Percentiles rank a stretch among this genome's conserved stretches.
These are phyloP conservation scores for Drosophila orena DNA, from an alignment of 1,140 invertebrate genomes.

Conservation along the genomic window DNA sequence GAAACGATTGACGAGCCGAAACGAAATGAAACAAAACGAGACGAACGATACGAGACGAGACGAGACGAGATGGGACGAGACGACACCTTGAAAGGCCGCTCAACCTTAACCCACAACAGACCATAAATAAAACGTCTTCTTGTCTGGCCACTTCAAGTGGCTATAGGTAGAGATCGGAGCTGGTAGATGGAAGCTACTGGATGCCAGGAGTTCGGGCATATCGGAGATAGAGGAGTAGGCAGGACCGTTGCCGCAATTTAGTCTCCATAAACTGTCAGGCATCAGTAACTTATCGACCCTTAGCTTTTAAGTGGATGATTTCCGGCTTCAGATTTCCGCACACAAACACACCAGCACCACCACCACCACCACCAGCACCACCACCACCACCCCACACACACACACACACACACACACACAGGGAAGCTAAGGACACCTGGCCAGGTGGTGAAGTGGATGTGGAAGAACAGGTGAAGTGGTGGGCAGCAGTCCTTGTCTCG, in stretches of 20 bases:
- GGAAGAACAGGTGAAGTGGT: not conserved
- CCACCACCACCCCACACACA: too few species aligned
- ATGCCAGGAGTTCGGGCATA: not conserved
- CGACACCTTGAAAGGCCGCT: constrained; percentile 59
- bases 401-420: constrained; percentile 5
- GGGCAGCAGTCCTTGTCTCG: constrained; percentile 13
- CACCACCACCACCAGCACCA: not conserved
- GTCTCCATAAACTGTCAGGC: constrained; percentile 76
- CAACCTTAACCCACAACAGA: constrained; percentile 64
- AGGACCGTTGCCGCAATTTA: constrained; percentile 47
- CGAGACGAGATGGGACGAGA: constrained; percentile 28
- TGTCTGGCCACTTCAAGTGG: constrained; percentile 55
- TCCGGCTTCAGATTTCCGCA: constrained; percentile 71
- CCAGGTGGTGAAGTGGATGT: constrained; percentile 9
- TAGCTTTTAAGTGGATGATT: constrained; percentile 83
- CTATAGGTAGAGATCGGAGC: not conserved
- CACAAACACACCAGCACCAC: constrained; percentile 19
- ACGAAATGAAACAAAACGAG: constrained; percentile 29
- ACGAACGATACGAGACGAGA: constrained; percentile 10
- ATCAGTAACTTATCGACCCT: constrained; percentile 82
- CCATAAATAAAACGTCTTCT: constrained; percentile 64
- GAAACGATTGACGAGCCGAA: constrained; percentile 50
- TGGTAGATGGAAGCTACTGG: not conserved
- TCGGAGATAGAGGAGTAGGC: not conserved
- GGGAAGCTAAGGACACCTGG: constrained; percentile 28